Percentiles rank a stretch among this genome's conserved stretches.
These are phyloP conservation scores for Embidobia sp. DNA, from an alignment of 2,888 invertebrate species.

Conservation along the genomic window DNA sequence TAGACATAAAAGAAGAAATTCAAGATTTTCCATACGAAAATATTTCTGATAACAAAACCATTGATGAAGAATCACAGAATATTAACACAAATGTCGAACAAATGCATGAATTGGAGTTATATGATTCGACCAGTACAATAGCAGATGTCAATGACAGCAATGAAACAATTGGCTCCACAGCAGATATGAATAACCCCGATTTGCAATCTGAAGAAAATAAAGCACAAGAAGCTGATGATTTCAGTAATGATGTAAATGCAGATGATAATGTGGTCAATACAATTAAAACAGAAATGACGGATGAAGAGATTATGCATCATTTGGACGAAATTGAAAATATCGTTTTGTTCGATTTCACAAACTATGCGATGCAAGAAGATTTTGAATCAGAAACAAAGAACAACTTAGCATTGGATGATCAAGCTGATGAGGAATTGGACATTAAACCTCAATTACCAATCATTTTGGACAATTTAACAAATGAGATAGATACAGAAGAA, in stretches of 20 bases:
- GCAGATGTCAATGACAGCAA: too few relatives aligned
- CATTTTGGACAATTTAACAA: not conserved
- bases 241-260: slow-evolving; percentile 13
- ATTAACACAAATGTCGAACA: too few relatives aligned
- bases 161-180: too few relatives aligned
- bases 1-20: too few relatives aligned
- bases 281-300: slow-evolving; percentile 68
- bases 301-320: slow-evolving; percentile 75
- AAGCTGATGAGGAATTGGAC: slow-evolving; percentile 30
- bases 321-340: slow-evolving; percentile 76
- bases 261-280: slow-evolving; percentile 24
- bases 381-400: slow-evolving; percentile 55
- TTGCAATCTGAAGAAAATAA: not conserved
- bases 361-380: slow-evolving; percentile 68
- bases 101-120: too few relatives aligned
- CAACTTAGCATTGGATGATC: slow-evolving; percentile 28
- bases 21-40: too few relatives aligned
- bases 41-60: too few relatives aligned
- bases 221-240: slow-evolving; percentile 29
- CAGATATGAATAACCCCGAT: too few relatives aligned
- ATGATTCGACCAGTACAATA: too few relatives aligned
- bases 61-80: too few relatives aligned
- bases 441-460: slow-evolving; percentile 37
- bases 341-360: too few relatives aligned
- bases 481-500: not conserved